Evolutionary conservation across 2,888 invertebrate genomes (phyloP), one percentile per base, ranked within the genome.

Genomic region (Dysmachus trigonus): DNA sequence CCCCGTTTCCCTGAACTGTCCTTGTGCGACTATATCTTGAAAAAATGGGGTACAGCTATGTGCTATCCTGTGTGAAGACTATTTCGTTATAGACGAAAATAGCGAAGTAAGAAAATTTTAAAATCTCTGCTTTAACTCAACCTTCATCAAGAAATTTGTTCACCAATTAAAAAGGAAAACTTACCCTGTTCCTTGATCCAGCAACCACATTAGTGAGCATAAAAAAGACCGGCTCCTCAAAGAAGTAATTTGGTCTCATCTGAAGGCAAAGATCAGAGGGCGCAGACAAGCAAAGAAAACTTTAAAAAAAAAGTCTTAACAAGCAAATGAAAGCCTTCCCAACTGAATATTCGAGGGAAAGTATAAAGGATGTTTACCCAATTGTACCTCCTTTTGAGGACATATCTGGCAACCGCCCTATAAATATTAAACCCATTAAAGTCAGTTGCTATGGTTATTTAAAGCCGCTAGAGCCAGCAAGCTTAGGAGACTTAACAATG

Each of bases 371-470:
- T 22, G 41, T 41, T 79, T 76, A 76, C 38, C 79, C 51, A 41
- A 51, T 79, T 51, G 22, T 77, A 35, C 27, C 30, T 79, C 47
- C 31, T 79, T 41, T 79, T 51, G 41, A 79, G 51, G 18, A 51
- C 38, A 79, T 41, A 51, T 31, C 51, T 30, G 22, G 35, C 30
- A 35, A 77, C 38, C 77, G 27, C 38, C 27, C 41, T 77, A 27
- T 41, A 77, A 77, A 77, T 77, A 77, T 41, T 77, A 77, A 77
- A 77, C 35, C 41, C 77, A 41, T 77, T 77, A 38, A 77, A 38
- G 35, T 51, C 73, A 33, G 73, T 73, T 73, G 33, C 35, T 5
- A 73, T 73, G 73, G 73, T 73, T 73, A 73, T 35, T 35, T 33
- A 73, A 62, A 62, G 62, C 27, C 27, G 1, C 3, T 2, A 33